Percentiles rank a stretch among this genome's conserved stretches.
Conservation (phyloP, 2,888 invertebrate species). For the Philaethria dido region DNA sequence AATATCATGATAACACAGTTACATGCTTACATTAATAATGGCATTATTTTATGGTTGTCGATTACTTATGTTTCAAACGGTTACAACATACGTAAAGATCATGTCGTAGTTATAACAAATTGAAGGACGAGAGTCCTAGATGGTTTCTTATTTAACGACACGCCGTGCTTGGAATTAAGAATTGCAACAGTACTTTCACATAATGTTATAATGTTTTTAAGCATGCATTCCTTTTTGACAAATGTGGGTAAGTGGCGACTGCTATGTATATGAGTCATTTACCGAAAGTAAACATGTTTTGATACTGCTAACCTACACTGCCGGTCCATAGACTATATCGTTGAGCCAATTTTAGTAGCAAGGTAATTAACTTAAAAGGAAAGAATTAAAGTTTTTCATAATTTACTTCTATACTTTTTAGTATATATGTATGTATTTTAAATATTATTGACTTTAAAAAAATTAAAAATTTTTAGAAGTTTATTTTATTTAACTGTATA, state of each 20-base stretch:
- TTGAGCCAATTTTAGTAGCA: not conserved
- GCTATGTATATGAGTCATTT: conserved; percentile 37
- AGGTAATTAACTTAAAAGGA: no score
- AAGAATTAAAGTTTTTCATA: no score
- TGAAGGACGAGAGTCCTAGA: conserved; percentile 41
- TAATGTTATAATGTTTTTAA: conserved; percentile 39
- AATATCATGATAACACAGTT: conserved; percentile 17
- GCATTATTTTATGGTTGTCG: not conserved
- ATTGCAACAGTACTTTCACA: conserved; percentile 44
- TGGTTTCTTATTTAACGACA: conserved; percentile 43
- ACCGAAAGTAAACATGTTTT: conserved; percentile 26
- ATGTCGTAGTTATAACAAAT: conserved; percentile 26
- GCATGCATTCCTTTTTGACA: conserved; percentile 34
- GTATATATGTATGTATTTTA: no score
- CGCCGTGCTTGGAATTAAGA: conserved; percentile 44
- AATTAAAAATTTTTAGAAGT: no score
- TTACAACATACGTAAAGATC: conserved; percentile 34
- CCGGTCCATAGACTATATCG: not conserved
- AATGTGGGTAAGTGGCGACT: conserved; percentile 37
- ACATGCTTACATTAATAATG: conserved; percentile 19
- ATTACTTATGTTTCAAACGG: conserved; percentile 29
- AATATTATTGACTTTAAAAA: no score
- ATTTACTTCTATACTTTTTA: no score
- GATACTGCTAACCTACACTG: conserved; percentile 27
- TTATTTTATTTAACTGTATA: no score